A percentile compares a stretch with the other conserved stretches of the same genome.
These are phyloP conservation scores for Calameuta filiformis DNA, from an alignment of 2,888 invertebrate genomes.

Conservation along the genomic window DNA sequence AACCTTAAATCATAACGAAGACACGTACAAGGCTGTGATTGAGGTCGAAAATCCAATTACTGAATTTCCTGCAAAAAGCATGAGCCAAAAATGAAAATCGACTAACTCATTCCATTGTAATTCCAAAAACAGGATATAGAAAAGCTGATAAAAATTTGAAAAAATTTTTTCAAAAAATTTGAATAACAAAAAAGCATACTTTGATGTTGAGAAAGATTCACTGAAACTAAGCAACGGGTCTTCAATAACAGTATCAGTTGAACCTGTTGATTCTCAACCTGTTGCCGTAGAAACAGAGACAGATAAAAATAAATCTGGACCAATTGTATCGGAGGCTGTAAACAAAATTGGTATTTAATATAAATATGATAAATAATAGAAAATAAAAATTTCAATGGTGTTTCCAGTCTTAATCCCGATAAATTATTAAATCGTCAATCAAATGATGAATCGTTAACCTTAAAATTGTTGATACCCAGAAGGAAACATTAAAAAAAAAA, in stretches of 20 bases:
- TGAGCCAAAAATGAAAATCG: no score
- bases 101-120: no score
- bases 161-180: not conserved
- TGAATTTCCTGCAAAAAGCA: no score
- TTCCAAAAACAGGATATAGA: no score
- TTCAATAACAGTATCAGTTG: not conserved
- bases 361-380: not conserved
- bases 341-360: not conserved
- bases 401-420: no score
- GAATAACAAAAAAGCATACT: not conserved
- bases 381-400: not conserved
- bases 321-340: not conserved
- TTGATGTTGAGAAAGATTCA: not conserved
- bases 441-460: no score
- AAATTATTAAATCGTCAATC: no score
- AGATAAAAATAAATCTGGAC: not conserved
- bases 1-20: no score
- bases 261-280: conserved; percentile 47
- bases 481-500: not conserved
- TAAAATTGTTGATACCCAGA: no score
- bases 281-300: conserved; percentile 26
- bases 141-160: no score
- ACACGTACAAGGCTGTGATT: no score
- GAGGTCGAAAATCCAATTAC: no score
- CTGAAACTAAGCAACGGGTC: not conserved